Evolutionary conservation across 2,797 vertebrate species (phyloP).

Genomic region (Carduelis carduelis): DNA sequence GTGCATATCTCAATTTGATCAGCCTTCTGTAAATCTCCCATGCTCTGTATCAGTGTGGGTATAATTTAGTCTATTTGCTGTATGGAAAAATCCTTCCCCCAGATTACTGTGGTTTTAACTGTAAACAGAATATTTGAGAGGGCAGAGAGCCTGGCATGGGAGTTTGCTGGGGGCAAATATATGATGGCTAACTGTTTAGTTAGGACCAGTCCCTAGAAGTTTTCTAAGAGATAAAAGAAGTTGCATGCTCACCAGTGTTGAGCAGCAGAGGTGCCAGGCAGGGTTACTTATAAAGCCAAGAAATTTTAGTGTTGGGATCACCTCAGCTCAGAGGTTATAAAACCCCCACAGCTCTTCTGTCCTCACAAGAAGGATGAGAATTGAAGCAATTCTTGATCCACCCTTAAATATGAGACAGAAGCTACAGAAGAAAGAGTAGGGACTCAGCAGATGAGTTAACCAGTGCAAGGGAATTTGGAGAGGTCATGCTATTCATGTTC

Average conservation of each 20-base stretch:
- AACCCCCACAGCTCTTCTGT: not conserved
- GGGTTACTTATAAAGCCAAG: not conserved
- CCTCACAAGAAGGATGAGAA: not conserved
- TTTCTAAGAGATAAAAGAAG: not conserved
- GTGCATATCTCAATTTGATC: constrained; percentile 19
- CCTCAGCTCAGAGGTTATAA: not conserved
- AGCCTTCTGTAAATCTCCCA: not conserved
- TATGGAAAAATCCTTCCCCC: not conserved
- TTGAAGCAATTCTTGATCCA: not conserved
- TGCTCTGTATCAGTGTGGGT: not conserved
- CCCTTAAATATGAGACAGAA: not conserved
- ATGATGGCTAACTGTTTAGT: not conserved
- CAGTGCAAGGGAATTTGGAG: not conserved
- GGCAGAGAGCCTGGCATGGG: not conserved
- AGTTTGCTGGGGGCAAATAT: not conserved
- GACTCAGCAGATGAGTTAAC: not conserved
- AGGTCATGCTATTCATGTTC: not conserved
- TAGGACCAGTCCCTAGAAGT: not conserved
- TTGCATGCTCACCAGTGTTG: accelerated
- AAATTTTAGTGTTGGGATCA: not conserved
- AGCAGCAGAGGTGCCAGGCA: not conserved
- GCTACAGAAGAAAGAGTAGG: not conserved
- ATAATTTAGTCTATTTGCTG: not conserved
- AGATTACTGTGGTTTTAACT: not conserved
- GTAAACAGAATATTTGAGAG: not conserved